Percentiles rank a stretch among this genome's conserved stretches.
Evolutionary conservation across 2,797 vertebrate genomes (phyloP).

Genomic region (Graptemys geographica): DNA sequence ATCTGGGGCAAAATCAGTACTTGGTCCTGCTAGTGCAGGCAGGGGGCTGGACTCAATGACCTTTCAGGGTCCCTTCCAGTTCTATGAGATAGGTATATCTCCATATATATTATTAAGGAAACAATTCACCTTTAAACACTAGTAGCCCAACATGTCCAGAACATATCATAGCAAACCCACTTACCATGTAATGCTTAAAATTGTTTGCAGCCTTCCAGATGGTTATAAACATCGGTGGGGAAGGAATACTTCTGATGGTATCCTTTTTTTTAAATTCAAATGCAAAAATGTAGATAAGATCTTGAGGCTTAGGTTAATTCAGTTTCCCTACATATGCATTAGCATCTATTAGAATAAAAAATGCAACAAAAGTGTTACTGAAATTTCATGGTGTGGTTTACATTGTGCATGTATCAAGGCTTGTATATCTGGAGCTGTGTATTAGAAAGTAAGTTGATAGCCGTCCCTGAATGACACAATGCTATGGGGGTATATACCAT

Average conservation of each 20-base stretch:
- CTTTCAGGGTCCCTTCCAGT: no score
- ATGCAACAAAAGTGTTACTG: no score
- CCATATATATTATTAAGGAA: background rate
- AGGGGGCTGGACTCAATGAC: no score
- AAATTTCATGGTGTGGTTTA: background rate
- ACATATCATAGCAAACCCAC: background rate
- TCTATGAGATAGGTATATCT: no score
- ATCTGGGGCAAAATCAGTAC: no score
- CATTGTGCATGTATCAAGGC: background rate
- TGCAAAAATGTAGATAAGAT: fast-evolving
- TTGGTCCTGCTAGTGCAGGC: no score
- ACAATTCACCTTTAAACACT: background rate
- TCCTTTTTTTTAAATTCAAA: background rate
- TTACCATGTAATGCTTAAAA: fast-evolving
- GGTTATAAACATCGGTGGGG: fast-evolving
- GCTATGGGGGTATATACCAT: background rate
- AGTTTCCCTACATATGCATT: fast-evolving
- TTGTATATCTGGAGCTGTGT: background rate
- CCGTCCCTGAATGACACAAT: fast-evolving
- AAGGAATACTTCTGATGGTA: background rate
- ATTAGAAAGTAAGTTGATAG: background rate
- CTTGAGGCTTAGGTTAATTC: background rate
- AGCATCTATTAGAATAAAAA: background rate
- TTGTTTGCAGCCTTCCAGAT: background rate
- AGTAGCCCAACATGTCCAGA: fast-evolving